These are phyloP conservation scores for Sinocyclocheilus rhinocerous DNA, from an alignment of 2,113 vertebrate species.

Conservation along the genomic window DNA sequence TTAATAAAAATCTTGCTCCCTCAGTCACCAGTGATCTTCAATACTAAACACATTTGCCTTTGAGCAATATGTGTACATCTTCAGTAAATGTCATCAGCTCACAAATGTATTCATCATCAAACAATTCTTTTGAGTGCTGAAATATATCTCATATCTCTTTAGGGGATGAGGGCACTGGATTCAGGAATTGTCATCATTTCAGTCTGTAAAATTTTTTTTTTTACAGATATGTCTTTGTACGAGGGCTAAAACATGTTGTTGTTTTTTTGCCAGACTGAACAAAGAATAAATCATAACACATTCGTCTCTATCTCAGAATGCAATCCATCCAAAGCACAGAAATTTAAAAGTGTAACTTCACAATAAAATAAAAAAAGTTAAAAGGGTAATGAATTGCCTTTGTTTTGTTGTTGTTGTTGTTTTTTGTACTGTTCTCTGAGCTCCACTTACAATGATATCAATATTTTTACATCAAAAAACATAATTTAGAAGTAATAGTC, in stretches of 20 bases:
- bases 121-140: conserved; percentile 16
- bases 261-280: neutral
- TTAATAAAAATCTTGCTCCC: conserved; percentile 12
- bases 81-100: conserved; percentile 16
- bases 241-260: neutral
- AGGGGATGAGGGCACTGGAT: neutral
- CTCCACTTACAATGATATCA: too few relatives aligned
- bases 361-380: too few relatives aligned
- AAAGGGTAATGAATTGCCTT: too few relatives aligned
- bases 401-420: too few relatives aligned
- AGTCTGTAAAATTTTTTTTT: neutral
- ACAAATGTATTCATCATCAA: conserved; percentile 20
- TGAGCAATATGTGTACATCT: conserved; percentile 5
- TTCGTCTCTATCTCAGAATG: neutral
- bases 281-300: neutral
- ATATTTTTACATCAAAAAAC: too few relatives aligned
- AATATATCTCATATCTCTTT: conserved; percentile 19
- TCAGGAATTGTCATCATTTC: neutral
- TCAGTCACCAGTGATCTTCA: conserved; percentile 28
- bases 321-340: neutral
- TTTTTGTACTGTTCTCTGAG: too few relatives aligned
- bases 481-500: too few relatives aligned
- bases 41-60: conserved; percentile 37
- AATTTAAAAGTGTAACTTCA: neutral
- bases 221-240: neutral